Percentiles rank a stretch among this genome's conserved stretches.
Conservation (phyloP, 2,113 vertebrate genomes). For the Carassius carassius region DNA sequence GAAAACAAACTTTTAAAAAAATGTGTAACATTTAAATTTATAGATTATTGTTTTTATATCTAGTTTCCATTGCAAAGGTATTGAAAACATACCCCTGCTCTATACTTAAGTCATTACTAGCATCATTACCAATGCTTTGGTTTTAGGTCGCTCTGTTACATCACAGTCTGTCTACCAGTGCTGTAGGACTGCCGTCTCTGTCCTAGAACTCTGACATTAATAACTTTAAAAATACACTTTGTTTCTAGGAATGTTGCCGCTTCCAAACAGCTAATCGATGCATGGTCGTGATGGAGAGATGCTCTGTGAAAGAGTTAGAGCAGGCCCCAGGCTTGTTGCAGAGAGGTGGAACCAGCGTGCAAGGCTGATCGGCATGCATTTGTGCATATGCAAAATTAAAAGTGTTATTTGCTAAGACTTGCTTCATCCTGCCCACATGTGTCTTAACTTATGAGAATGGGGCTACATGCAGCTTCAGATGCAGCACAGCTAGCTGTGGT, state of each 20-base stretch:
- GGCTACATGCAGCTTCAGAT: background rate
- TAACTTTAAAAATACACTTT: background rate
- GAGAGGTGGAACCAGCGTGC: background rate
- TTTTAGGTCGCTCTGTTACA: background rate
- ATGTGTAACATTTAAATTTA: background rate
- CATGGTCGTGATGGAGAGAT: background rate
- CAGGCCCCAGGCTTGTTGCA: conserved; percentile 18
- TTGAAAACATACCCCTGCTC: background rate
- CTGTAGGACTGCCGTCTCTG: background rate
- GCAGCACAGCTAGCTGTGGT: conserved; percentile 1
- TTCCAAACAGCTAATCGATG: background rate
- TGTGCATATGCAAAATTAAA: background rate
- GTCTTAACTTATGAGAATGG: background rate
- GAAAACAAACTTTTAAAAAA: background rate
- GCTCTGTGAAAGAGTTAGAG: background rate
- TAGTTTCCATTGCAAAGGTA: background rate
- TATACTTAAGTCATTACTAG: background rate
- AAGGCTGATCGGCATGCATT: conserved; percentile 12
- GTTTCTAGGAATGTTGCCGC: background rate
- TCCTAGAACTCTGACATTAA: background rate
- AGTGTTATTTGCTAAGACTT: conserved; percentile 6
- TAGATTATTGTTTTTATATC: background rate
- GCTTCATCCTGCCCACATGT: conserved; percentile 14
- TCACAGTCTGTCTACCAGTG: background rate
- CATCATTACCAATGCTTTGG: background rate